Conservation (phyloP, 2,888 invertebrate genomes). For the Thecophora atra region DNA sequence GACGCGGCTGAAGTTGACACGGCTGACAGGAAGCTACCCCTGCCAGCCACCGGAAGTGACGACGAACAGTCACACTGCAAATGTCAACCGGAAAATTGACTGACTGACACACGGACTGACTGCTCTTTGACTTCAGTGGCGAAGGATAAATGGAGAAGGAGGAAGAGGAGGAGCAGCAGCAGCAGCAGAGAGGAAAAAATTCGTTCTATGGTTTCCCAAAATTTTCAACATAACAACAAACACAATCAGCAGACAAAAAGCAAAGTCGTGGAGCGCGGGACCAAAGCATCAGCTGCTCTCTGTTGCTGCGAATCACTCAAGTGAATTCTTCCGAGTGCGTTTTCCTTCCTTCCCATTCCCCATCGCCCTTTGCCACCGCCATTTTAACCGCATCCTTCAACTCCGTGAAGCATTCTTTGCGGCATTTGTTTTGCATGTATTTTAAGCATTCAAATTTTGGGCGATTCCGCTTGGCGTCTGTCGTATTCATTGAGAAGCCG, state of each 20-base stretch:
- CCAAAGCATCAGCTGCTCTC: background rate
- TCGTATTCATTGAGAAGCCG: no score
- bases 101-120: background rate
- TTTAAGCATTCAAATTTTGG: no score
- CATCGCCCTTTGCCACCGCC: no score
- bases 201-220: background rate
- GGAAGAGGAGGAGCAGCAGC: no score
- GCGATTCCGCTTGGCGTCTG: no score
- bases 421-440: no score
- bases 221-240: no score
- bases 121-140: background rate
- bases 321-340: background rate
- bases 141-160: background rate
- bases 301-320: background rate
- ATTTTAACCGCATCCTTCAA: no score
- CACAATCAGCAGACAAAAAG: no score
- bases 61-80: conserved; percentile 15
- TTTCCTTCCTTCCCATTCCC: background rate
- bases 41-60: conserved; percentile 40
- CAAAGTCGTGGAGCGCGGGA: no score
- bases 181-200: background rate
- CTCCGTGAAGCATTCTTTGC: no score
- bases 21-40: conserved; percentile 35
- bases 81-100: background rate
- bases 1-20: conserved; percentile 4